Evolutionary conservation across 2,888 invertebrate species (phyloP).

Genomic region (Dione vanillae): DNA sequence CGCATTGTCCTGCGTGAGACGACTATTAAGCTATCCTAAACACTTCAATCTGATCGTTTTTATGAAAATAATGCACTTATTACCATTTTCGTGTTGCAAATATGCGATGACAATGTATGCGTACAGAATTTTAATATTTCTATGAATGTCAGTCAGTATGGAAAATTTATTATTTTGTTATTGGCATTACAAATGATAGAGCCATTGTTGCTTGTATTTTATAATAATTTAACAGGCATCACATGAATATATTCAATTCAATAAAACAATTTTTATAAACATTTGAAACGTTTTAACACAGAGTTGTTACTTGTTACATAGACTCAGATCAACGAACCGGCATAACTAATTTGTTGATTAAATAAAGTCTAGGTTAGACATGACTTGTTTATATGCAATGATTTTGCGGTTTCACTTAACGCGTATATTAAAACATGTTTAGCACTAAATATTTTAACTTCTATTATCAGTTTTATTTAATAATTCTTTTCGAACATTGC

Average conservation of each 20-base stretch:
- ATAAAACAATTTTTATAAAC: conserved; percentile 31
- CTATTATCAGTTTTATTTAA: conserved; percentile 21
- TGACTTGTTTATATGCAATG: conserved; percentile 27
- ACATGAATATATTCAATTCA: no score
- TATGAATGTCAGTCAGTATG: conserved; percentile 34
- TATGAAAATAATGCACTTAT: conserved; percentile 60
- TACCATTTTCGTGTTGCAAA: conserved; percentile 58
- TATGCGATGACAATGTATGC: conserved; percentile 51
- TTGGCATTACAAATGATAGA: conserved; percentile 15
- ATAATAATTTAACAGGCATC: not conserved
- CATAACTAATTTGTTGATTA: conserved; percentile 47
- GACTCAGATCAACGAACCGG: conserved; percentile 46
- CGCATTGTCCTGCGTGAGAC: conserved; percentile 50
- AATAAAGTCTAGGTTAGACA: conserved; percentile 46
- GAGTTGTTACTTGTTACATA: conserved; percentile 43
- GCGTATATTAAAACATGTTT: not conserved
- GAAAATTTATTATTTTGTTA: conserved; percentile 29
- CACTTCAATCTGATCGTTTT: conserved; percentile 52
- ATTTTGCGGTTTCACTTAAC: conserved; percentile 32
- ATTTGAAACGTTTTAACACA: conserved; percentile 39
- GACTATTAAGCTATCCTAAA: conserved; percentile 58
- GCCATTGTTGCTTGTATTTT: conserved; percentile 10
- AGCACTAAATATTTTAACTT: not conserved
- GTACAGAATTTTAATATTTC: conserved; percentile 37
- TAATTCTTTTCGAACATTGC: conserved; percentile 27